Evolutionary conservation across 2,888 invertebrate species (phyloP), one percentile per base, ranked within the genome.

Genomic region (Rhabditoides inermis): DNA sequence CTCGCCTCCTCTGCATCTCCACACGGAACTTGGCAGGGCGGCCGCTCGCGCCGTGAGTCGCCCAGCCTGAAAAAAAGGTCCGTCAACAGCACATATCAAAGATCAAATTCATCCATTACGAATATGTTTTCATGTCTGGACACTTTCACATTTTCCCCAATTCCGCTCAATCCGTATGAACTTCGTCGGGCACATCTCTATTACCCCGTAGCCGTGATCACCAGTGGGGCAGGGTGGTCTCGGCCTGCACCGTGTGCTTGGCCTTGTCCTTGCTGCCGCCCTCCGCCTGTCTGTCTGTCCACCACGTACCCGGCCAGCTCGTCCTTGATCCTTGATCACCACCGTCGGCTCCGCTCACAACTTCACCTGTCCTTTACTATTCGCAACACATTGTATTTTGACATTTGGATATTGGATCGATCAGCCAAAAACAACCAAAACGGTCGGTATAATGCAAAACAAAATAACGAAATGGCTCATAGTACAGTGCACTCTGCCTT

Each of bases 181-280:
- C n/a, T n/a, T n/a, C n/a, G n/a, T n/a, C n/a, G n/a, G n/a, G n/a
- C n/a, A n/a, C n/a, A n/a, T n/a, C 7, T 1, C 1, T n/a, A 7
- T 6, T 10, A n/a, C 15, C 6, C 25, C 22, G 15, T 55, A 53
- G 55, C 30, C 86, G 85, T 27, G 86, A 84, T 77, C 87, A 86
- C 78, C 87, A 87, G n/a, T 85, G 84, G 79, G 90, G 90, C 66
- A 98, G 83, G 68, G 89, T 88, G 20, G 90, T 90, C 82, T 94
- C 94, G 23, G 95, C 94, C 20, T 89, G 90, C 3, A 61, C 50
- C 1, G 53, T 55, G 7, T 35, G 40, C n/a, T 54, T 56, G 30
- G 76, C 94, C 91, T 1, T 90, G 88, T 79, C 94, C 92, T 77
- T 90, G 89, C 0, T 91, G 92, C 42, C 91, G 35, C 10, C 18